Evolutionary conservation across 2,113 vertebrate genomes (phyloP), one percentile per base, ranked within the genome.

Genomic region (Synodontis membranacea): DNA sequence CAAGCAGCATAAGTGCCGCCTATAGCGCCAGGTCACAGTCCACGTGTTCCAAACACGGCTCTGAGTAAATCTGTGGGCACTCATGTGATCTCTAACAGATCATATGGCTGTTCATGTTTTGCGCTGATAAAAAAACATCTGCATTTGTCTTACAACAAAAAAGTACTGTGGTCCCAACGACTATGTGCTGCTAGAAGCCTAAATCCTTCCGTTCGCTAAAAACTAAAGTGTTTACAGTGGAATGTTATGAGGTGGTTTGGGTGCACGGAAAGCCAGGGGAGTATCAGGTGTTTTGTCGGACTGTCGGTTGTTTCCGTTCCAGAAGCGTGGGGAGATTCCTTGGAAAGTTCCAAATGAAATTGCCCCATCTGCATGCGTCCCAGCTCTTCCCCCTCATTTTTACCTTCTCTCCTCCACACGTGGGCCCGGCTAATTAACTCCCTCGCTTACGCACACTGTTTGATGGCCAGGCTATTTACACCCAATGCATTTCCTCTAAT

Each of bases 241-340:
- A 34, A 46, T 44, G 34, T 44, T n/a, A 50, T 37, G 28, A 17
- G 11, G 12, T 25, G 14, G 14, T 74, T 74, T 75, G 70, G 70
- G 70, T 75, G 8, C 83, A 60, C 1, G 15, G 83, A 58, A 84
- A 76, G n/a, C 52, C 54, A 48, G 34, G 44, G 72, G 56, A 48
- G n/a, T 78, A 78, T 78, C 83, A 48, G 54, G 72, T 68, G 46
- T 80, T 80, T 86, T 28, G 84, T 80, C 60, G 25, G 44, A 52
- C 42, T 54, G 62, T 39, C 46, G 8, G 60, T 80, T 86, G 54
- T 85, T 80, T 66, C 60, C n/a, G 74, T 85, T 79, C n/a, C 23
- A 14, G 58, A 44, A 52, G 83, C 56, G 7, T 52, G 46, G 23
- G 74, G 58, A 85, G 46, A 50, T 64, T 68, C 60, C 12, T 19